Evolutionary conservation across 2,888 invertebrate species (phyloP).

Genomic region (Cephus spinipes): DNA sequence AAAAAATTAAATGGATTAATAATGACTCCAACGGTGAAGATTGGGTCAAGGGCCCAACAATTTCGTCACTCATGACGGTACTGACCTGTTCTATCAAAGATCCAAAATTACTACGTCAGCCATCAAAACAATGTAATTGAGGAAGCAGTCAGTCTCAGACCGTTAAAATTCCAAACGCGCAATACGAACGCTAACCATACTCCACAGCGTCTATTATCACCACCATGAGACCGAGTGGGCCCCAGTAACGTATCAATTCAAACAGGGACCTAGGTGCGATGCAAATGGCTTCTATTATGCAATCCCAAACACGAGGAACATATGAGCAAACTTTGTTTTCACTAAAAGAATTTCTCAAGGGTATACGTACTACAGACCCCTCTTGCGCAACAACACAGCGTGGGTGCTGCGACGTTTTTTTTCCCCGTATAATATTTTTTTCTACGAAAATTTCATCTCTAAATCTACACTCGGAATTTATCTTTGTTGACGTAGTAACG

Average conservation of each 20-base stretch:
- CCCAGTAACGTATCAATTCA: background rate
- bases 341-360: background rate
- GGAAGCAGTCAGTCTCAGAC: slow-evolving; percentile 4
- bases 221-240: background rate
- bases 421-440: background rate
- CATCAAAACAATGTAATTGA: slow-evolving; percentile 4
- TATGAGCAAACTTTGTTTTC: background rate
- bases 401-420: background rate
- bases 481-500: background rate
- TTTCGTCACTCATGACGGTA: background rate
- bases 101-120: background rate
- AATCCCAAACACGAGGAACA: background rate
- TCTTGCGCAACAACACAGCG: background rate
- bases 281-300: background rate
- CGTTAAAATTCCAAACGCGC: background rate
- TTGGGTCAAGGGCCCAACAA: background rate
- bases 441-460: background rate
- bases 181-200: background rate
- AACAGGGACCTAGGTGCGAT: background rate
- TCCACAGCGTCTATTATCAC: background rate
- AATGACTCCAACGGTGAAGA: background rate
- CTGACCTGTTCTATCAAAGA: background rate
- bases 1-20: background rate
- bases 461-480: background rate
- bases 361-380: background rate